phyloP scores from a whole-genome alignment of 1,140 invertebrate species.

The Ips typographus region DNA sequence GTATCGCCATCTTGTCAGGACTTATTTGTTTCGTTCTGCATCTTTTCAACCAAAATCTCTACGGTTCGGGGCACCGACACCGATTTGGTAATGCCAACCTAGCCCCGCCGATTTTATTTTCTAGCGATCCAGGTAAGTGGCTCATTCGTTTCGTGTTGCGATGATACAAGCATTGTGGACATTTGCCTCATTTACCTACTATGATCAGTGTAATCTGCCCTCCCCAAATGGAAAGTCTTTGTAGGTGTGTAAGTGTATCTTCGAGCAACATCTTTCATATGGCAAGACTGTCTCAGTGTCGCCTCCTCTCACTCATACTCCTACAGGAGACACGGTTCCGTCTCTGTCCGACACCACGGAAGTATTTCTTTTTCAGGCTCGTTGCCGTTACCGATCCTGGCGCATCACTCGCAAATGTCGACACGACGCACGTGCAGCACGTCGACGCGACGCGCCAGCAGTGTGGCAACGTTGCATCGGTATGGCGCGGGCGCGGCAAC shows the following conservation, averaged over 20 bases:
- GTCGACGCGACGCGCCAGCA: conserved; percentile 60
- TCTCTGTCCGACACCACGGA: neutral
- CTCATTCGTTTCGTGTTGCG: neutral
- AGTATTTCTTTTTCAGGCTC: conserved; percentile 46
- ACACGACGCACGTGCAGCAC: conserved; percentile 62
- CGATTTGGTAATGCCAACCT: conserved; percentile 76
- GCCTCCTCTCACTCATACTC: too few relatives aligned
- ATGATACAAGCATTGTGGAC: too few relatives aligned
- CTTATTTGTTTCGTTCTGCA: conserved; percentile 84
- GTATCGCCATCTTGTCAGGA: conserved; percentile 78
- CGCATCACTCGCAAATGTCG: conserved; percentile 65
- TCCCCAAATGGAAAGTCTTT: too few relatives aligned
- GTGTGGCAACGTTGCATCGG: conserved; percentile 52
- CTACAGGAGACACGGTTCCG: neutral
- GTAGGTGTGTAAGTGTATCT: too few relatives aligned
- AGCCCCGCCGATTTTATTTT: conserved; percentile 78
- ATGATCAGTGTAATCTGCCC: too few relatives aligned
- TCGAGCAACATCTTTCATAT: too few relatives aligned
- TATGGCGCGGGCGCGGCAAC: conserved; percentile 55
- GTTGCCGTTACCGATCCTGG: conserved; percentile 48
- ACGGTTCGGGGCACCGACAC: conserved; percentile 62
- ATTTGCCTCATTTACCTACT: too few relatives aligned
- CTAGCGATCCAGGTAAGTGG: conserved; percentile 71
- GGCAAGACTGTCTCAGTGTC: too few relatives aligned
- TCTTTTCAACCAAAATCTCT: conserved; percentile 72